Evolutionary conservation across 2,888 invertebrate genomes (phyloP).

Genomic region (Drosophila algonquin): DNA sequence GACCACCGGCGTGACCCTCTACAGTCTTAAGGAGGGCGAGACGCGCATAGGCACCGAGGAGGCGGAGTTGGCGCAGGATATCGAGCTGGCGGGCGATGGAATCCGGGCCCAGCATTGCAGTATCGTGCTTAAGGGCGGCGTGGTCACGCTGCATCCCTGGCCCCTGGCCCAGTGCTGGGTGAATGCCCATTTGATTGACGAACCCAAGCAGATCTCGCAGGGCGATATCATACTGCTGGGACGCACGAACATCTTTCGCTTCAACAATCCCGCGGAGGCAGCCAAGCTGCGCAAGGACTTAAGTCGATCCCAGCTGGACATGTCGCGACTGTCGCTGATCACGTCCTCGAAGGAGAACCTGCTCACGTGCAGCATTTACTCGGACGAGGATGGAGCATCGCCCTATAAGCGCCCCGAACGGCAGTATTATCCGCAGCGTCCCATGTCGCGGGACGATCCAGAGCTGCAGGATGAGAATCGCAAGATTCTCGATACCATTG

Average conservation of each 20-base stretch:
- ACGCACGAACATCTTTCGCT: conserved; percentile 92
- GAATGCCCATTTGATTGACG: conserved; percentile 91
- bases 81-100: conserved; percentile 90
- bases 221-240: conserved; percentile 91
- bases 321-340: conserved; percentile 92
- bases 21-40: conserved; percentile 95
- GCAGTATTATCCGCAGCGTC: conserved; percentile 83
- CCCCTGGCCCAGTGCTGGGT: conserved; percentile 92
- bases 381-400: conserved; percentile 81
- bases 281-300: conserved; percentile 91
- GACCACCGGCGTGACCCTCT: conserved; percentile 95
- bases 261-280: conserved; percentile 95
- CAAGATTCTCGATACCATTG: conserved; percentile 88
- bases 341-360: conserved; percentile 89
- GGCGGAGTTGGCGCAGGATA: conserved; percentile 88
- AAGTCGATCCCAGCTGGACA: conserved; percentile 88
- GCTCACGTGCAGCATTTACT: conserved; percentile 84
- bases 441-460: conserved; percentile 85
- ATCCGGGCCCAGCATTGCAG: conserved; percentile 92
- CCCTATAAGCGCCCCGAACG: conserved; percentile 80
- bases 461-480: conserved; percentile 88
- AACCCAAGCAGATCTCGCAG: conserved; percentile 91
- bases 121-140: conserved; percentile 88
- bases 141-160: conserved; percentile 90
- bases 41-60: conserved; percentile 93